Percentiles rank a stretch among this genome's conserved stretches.
phyloP scores from a whole-genome alignment of 2,888 invertebrate genomes.

The Loripinus fragilis region DNA sequence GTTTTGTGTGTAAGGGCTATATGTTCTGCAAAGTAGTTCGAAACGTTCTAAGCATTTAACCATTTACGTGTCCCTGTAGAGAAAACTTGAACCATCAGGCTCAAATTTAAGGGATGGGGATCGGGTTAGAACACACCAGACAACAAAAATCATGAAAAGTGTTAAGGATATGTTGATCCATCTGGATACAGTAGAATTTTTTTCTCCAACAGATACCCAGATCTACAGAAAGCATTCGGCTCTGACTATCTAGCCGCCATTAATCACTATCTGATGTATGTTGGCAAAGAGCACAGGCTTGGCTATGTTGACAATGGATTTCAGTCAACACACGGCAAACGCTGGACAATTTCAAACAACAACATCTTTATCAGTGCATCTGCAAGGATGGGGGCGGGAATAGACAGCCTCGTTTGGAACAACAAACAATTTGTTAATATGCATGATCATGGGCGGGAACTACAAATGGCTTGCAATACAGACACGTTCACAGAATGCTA shows the following conservation, averaged over 20 bases:
- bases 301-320: constrained; percentile 34
- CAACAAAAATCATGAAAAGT: no score
- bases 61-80: no score
- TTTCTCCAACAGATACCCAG: constrained; percentile 47
- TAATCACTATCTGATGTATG: constrained; percentile 50
- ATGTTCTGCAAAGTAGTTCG: no score
- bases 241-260: constrained; percentile 52
- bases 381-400: constrained; percentile 50
- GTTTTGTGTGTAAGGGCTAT: no score
- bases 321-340: constrained; percentile 22
- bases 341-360: constrained; percentile 55
- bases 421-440: constrained; percentile 56
- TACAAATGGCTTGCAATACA: constrained; percentile 61
- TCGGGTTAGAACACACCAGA: no score
- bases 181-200: no score
- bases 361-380: constrained; percentile 58
- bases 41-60: no score
- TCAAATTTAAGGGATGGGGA: no score
- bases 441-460: constrained; percentile 61
- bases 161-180: no score
- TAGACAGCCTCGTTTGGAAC: constrained; percentile 64
- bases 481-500: constrained; percentile 57
- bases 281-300: constrained; percentile 45
- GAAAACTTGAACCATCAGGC: no score
- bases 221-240: constrained; percentile 50